phyloP scores from a whole-genome alignment of 2,888 invertebrate genomes.

The Diarsia mendica region DNA sequence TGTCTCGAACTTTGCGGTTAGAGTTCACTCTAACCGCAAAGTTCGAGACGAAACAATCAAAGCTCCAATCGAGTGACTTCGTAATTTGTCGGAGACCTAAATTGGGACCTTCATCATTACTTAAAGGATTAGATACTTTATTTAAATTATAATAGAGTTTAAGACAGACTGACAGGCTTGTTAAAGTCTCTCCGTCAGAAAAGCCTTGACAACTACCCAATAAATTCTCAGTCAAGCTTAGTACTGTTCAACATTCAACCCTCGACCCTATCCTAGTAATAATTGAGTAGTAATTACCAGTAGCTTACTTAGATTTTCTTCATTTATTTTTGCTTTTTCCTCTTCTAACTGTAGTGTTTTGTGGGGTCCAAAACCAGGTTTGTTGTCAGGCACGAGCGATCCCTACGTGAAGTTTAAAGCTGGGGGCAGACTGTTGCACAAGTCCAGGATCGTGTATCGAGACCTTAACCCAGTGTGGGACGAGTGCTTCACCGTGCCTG shows the following conservation, averaged over 20 bases:
- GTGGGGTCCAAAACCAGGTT: conserved; percentile 87
- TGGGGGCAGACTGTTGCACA: conserved; percentile 96
- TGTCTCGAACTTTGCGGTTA: no score
- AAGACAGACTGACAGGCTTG: conserved; percentile 2
- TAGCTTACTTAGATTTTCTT: conserved; percentile 70
- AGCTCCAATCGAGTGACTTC: not conserved
- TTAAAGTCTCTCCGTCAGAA: conserved; percentile 6
- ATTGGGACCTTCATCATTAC: conserved; percentile 13
- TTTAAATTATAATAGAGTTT: conserved; percentile 27
- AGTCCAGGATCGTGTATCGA: conserved; percentile 97
- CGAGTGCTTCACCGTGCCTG: conserved; percentile 97
- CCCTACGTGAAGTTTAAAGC: conserved; percentile 99
- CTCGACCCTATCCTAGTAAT: conserved; percentile 11
- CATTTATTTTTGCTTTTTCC: conserved; percentile 82
- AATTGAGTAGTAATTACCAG: conserved; percentile 29
- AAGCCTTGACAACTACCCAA: conserved; percentile 9
- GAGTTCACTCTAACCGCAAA: conserved; percentile 1
- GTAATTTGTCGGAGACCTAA: not conserved
- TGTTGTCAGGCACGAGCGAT: conserved; percentile 97
- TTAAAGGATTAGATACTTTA: conserved; percentile 28
- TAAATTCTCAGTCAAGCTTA: conserved; percentile 32
- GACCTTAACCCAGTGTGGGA: conserved; percentile 99
- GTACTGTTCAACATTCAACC: conserved; percentile 11
- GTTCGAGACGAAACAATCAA: conserved; percentile 30
- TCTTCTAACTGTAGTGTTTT: conserved; percentile 82